phyloP scores from a whole-genome alignment of 2,797 vertebrate species.

The Adrianichthys oophorus region DNA sequence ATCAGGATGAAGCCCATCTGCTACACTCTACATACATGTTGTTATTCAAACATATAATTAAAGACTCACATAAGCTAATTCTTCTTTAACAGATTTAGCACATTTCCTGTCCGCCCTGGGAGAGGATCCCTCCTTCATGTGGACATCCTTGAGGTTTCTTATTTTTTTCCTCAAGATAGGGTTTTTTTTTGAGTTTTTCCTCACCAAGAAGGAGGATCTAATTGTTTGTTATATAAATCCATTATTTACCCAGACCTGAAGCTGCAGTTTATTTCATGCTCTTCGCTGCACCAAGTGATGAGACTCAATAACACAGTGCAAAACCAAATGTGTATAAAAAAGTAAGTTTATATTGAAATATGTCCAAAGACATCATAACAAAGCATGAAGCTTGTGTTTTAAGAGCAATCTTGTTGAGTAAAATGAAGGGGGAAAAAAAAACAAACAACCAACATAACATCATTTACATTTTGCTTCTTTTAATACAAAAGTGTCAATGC shows the following conservation, averaged over 20 bases:
- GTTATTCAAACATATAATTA: too few relatives aligned
- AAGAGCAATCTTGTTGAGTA: slow-evolving; percentile 71
- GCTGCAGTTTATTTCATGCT: slow-evolving; percentile 80
- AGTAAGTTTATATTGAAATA: slow-evolving; percentile 84
- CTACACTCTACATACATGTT: too few relatives aligned
- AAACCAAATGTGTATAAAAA: slow-evolving; percentile 88
- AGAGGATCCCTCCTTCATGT: too few relatives aligned
- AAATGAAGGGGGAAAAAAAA: slow-evolving; percentile 41
- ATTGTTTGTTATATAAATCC: too few relatives aligned
- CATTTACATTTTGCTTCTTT: slow-evolving; percentile 78
- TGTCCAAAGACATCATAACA: slow-evolving; percentile 79
- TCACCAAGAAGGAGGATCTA: too few relatives aligned
- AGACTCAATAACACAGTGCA: slow-evolving; percentile 83
- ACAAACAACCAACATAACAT: slow-evolving; percentile 80
- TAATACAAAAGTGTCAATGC: slow-evolving; percentile 82
- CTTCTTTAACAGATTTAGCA: too few relatives aligned
- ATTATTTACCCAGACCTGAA: slow-evolving; percentile 7
- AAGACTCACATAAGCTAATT: too few relatives aligned
- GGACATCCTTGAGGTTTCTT: too few relatives aligned
- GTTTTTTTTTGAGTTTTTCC: too few relatives aligned
- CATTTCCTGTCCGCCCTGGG: too few relatives aligned
- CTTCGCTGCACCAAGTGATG: slow-evolving; percentile 79
- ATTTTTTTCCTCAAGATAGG: too few relatives aligned
- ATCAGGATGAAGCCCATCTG: too few relatives aligned
- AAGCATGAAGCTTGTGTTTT: slow-evolving; percentile 74